Evolutionary conservation across 2,797 vertebrate genomes (phyloP).

Genomic region (Crax fasciolata): DNA sequence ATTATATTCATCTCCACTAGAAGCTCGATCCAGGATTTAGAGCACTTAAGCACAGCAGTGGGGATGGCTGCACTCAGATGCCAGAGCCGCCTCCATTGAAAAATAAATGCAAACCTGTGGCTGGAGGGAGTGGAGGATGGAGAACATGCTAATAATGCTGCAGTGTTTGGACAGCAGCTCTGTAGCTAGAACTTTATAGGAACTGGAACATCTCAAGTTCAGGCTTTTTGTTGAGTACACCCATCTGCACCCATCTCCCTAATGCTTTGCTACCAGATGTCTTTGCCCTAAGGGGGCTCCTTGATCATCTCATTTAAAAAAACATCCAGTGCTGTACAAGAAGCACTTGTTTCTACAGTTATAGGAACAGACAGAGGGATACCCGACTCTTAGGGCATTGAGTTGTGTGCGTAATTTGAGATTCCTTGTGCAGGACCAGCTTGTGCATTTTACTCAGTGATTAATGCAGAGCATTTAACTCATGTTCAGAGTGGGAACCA

Average conservation of each 20-base stretch:
- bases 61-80: background rate
- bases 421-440: background rate
- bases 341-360: background rate
- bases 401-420: background rate
- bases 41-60: background rate
- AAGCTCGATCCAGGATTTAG: background rate
- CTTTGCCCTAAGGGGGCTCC: background rate
- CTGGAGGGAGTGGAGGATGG: background rate
- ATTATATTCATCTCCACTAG: background rate
- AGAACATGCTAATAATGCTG: fast-evolving
- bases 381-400: background rate
- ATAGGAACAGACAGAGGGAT: background rate
- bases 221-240: background rate
- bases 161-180: background rate
- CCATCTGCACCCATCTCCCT: background rate
- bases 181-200: background rate
- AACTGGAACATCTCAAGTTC: background rate
- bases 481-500: background rate
- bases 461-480: background rate
- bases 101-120: background rate
- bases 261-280: background rate
- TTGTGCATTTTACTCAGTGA: background rate
- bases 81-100: background rate
- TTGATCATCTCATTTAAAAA: background rate
- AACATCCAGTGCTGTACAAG: background rate